Conservation (phyloP, 2,888 invertebrate genomes). For the Callimorpha dominula region DNA sequence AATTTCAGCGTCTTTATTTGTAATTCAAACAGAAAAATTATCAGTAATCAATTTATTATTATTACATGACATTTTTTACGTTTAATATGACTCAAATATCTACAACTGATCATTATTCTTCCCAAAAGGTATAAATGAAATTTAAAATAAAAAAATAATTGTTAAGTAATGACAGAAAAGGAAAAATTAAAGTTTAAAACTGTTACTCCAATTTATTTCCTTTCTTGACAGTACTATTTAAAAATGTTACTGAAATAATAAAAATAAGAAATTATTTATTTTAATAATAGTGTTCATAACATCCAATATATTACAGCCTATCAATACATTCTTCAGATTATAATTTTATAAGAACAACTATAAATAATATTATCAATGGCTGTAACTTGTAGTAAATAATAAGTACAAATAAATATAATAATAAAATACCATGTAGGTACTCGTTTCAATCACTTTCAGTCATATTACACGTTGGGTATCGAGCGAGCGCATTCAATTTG, state of each 20-base stretch:
- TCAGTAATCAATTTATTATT: slow-evolving; percentile 42
- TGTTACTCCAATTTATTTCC: not conserved
- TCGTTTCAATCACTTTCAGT: slow-evolving; percentile 41
- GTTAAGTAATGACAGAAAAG: not conserved
- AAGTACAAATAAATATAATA: slow-evolving; percentile 43
- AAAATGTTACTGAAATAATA: slow-evolving; percentile 1
- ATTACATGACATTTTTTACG: slow-evolving; percentile 51
- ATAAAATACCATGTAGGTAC: slow-evolving; percentile 30
- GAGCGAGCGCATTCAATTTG: slow-evolving; percentile 34
- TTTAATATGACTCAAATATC: slow-evolving; percentile 54
- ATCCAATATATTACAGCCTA: slow-evolving; percentile 4
- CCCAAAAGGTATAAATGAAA: slow-evolving; percentile 33
- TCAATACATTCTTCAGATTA: slow-evolving; percentile 8
- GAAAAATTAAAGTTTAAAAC: not conserved
- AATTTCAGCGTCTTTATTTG: slow-evolving; percentile 50
- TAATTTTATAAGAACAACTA: slow-evolving; percentile 2
- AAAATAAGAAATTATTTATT: slow-evolving; percentile 6
- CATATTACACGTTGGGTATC: slow-evolving; percentile 46
- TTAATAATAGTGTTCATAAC: not conserved
- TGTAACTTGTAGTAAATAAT: slow-evolving; percentile 6
- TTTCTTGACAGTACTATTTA: not conserved
- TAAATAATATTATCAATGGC: slow-evolving; percentile 5
- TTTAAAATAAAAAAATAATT: slow-evolving; percentile 1
- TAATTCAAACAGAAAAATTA: slow-evolving; percentile 50
- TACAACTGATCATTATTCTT: slow-evolving; percentile 37